A percentile compares a stretch with the other conserved stretches of the same genome.
These are phyloP conservation scores for Proctacanthus coquilletti DNA, from an alignment of 1,140 invertebrate species.

Conservation along the genomic window DNA sequence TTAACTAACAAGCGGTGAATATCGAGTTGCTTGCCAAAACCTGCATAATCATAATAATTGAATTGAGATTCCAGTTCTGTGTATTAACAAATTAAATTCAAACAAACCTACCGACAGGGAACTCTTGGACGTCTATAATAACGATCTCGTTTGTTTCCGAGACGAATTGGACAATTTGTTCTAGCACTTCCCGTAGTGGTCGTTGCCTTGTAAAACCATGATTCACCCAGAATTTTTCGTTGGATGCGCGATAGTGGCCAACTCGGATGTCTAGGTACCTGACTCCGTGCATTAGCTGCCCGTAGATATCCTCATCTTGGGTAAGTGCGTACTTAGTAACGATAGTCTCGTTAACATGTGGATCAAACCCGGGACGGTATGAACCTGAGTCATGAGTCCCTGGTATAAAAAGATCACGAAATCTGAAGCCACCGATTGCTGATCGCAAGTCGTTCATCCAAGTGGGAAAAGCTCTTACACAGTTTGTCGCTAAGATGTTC, in stretches of 20 bases:
- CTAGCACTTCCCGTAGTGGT: constrained; percentile 32
- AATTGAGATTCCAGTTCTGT: too few species aligned
- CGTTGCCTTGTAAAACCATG: constrained; percentile 36
- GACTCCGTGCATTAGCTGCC: constrained; percentile 39
- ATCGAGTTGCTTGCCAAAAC: constrained; percentile 27
- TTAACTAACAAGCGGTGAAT: constrained; percentile 34
- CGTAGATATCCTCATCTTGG: constrained; percentile 41
- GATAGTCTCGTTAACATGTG: constrained; percentile 21
- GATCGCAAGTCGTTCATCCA: constrained; percentile 41
- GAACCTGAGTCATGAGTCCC: constrained; percentile 48
- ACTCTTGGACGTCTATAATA: constrained; percentile 45
- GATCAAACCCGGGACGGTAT: constrained; percentile 32
- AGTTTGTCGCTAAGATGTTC: constrained; percentile 24
- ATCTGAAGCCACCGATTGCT: constrained; percentile 24
- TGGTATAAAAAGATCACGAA: constrained; percentile 41
- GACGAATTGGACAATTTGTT: constrained; percentile 39
- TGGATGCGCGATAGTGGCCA: constrained; percentile 31
- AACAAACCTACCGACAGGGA: constrained; percentile 35
- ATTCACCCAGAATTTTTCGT: constrained; percentile 36
- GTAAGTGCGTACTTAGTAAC: constrained; percentile 34
- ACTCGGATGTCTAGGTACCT: constrained; percentile 44
- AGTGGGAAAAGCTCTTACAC: constrained; percentile 35
- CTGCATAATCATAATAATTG: constrained; percentile 15
- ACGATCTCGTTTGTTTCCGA: constrained; percentile 44
- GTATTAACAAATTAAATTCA: not conserved